Evolutionary conservation across 1,140 invertebrate genomes (phyloP), one percentile per base, ranked within the genome.

Genomic region (Heliothis virescens): DNA sequence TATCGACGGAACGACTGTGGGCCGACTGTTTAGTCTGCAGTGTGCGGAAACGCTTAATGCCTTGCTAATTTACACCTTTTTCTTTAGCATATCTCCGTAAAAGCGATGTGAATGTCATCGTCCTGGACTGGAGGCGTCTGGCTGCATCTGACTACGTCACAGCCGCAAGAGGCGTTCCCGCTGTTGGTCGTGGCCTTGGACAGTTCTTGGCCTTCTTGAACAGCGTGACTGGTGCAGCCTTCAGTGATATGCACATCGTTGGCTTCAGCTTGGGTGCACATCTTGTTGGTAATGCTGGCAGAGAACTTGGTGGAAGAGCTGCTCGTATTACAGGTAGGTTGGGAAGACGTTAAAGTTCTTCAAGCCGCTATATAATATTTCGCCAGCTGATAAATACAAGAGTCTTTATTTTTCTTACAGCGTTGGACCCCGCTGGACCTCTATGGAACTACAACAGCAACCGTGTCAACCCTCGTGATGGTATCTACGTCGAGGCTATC

Each of bases 181-280:
- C 71, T 55, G 86, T 94, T 15, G 95, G 91, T 1, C 89, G 91
- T 2, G 87, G 89, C 9, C 77, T 95, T 3, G 94, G 91, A 34
- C 91, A 91, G 79, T 95, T 95, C 69, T 86, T 96, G 7, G 88
- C 92, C 29, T 95, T 95, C 79, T 79, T 96, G 2, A 86, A 82
- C 62, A 18, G 67, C 11, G 75, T 81, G 0, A 87, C 87, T 18
- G 90, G 88, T 2, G 82, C 86, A 5, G 59, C 80, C 1, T 89
- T 84, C 48, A 92, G 95, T 26, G 95, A 95, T 81, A 95, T 98
- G 75, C 98, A 99, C 88, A 85, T 99, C 29, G 97, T 99, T 85
- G 98, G 98, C 0, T 99, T 99, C 91, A 97, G 97, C 83, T 91
- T 98, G 71, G 98, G 98, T 0, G 98, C 97, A 3, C 98, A 99